A percentile compares a stretch with the other conserved stretches of the same genome.
These are phyloP conservation scores for Potamilus streckersoni DNA, from an alignment of 1,140 invertebrate genomes.

Conservation along the genomic window DNA sequence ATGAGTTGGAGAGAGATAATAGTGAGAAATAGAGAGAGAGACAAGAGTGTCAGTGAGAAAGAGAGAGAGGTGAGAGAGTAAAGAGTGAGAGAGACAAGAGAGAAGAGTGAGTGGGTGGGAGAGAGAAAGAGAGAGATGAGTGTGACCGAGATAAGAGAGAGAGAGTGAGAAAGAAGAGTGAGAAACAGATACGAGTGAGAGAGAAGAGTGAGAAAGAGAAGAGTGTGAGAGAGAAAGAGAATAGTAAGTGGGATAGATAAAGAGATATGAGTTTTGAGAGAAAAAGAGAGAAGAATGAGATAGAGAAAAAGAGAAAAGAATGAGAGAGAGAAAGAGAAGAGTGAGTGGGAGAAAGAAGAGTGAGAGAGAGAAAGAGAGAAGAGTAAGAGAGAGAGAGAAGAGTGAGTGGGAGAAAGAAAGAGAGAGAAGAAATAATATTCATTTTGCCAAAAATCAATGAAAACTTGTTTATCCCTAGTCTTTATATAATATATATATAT, in stretches of 20 bases:
- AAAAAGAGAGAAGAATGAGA: neutral
- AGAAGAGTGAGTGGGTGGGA: neutral
- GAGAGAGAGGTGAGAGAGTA: neutral
- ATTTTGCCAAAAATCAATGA: too few species aligned
- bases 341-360: neutral
- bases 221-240: neutral
- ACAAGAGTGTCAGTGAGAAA: too few species aligned
- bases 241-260: neutral
- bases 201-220: neutral
- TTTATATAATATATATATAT: too few species aligned
- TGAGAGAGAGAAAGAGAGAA: neutral
- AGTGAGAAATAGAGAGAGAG: too few species aligned
- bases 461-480: too few species aligned
- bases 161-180: neutral
- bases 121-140: slow-evolving; percentile 1
- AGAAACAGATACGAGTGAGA: neutral
- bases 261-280: too few species aligned
- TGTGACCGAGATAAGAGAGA: neutral
- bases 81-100: neutral
- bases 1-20: too few species aligned
- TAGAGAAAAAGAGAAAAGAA: neutral
- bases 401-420: slow-evolving; percentile 8
- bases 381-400: slow-evolving; percentile 1
- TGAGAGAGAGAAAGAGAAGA: neutral
- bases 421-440: slow-evolving; percentile 4